Evolutionary conservation across 2,888 invertebrate genomes (phyloP).

Genomic region (Marasmarcha lunaedactyla): DNA sequence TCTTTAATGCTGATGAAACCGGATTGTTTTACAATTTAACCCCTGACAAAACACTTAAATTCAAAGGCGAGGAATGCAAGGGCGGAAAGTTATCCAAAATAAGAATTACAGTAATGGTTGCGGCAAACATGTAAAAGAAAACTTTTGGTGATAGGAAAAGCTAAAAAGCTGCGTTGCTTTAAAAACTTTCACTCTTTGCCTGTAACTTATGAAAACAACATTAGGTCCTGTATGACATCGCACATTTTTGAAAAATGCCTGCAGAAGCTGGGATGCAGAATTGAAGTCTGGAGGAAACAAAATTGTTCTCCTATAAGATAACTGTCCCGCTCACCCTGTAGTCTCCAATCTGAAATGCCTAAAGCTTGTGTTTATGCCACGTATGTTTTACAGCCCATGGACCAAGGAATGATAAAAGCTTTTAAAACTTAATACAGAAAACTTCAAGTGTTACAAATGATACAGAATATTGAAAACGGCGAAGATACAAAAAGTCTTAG

Average conservation of each 20-base stretch:
- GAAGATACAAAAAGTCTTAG: slow-evolving; percentile 11
- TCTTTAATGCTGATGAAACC: slow-evolving; percentile 24
- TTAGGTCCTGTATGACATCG: slow-evolving; percentile 31
- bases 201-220: slow-evolving; percentile 23
- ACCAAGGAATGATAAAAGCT: slow-evolving; percentile 15
- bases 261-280: slow-evolving; percentile 20
- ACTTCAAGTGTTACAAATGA: slow-evolving; percentile 13
- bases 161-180: slow-evolving; percentile 24
- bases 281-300: slow-evolving; percentile 17
- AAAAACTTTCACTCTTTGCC: slow-evolving; percentile 16
- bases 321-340: too few relatives aligned
- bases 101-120: slow-evolving; percentile 24
- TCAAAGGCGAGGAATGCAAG: too few relatives aligned
- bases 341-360: slow-evolving; percentile 17
- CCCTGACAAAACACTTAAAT: too few relatives aligned
- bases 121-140: slow-evolving; percentile 28
- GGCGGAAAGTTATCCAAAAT: slow-evolving; percentile 27
- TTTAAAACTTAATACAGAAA: slow-evolving; percentile 16
- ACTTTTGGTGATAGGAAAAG: slow-evolving; percentile 21
- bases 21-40: too few relatives aligned
- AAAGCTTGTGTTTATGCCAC: slow-evolving; percentile 16
- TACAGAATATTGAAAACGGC: slow-evolving; percentile 13
- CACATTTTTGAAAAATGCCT: slow-evolving; percentile 19
- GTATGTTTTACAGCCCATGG: slow-evolving; percentile 12
- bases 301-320: slow-evolving; percentile 25